phyloP scores from a whole-genome alignment of 2,888 invertebrate genomes.

The Cristatella mucedo region DNA sequence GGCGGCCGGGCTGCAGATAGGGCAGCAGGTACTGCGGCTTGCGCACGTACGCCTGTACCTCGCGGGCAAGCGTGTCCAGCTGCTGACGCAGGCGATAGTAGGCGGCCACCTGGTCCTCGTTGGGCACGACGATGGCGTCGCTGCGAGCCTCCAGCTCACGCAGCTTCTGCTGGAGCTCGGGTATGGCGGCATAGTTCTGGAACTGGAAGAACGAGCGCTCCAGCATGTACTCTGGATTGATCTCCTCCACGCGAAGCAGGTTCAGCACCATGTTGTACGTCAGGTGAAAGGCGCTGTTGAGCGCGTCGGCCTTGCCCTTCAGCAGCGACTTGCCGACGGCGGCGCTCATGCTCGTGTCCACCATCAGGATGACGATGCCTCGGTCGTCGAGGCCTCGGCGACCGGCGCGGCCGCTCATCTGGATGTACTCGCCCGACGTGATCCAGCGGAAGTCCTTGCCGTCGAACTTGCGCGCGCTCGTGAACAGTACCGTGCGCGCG shows the following conservation, averaged over 20 bases:
- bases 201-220: constrained; percentile 96
- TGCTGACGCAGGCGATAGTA: constrained; percentile 73
- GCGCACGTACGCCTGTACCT: constrained; percentile 63
- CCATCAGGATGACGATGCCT: constrained; percentile 84
- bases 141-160: neutral
- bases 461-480: constrained; percentile 85
- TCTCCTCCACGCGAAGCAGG: constrained; percentile 88
- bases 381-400: constrained; percentile 89
- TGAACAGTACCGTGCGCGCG: constrained; percentile 92
- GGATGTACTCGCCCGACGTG: constrained; percentile 95
- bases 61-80: constrained; percentile 53
- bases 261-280: constrained; percentile 55
- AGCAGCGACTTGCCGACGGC: constrained; percentile 44
- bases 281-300: constrained; percentile 95
- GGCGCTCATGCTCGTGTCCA: constrained; percentile 74
- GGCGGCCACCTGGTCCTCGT: constrained; percentile 58
- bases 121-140: constrained; percentile 16
- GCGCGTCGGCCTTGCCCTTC: constrained; percentile 81
- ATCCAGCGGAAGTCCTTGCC: constrained; percentile 87
- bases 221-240: constrained; percentile 97
- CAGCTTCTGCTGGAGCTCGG: constrained; percentile 55
- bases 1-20: constrained; percentile 80
- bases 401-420: constrained; percentile 98
- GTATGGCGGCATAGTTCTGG: constrained; percentile 89
- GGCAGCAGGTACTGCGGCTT: constrained; percentile 75